Evolutionary conservation across 1,140 invertebrate genomes (phyloP).

Genomic region (Tachypleus tridentatus): DNA sequence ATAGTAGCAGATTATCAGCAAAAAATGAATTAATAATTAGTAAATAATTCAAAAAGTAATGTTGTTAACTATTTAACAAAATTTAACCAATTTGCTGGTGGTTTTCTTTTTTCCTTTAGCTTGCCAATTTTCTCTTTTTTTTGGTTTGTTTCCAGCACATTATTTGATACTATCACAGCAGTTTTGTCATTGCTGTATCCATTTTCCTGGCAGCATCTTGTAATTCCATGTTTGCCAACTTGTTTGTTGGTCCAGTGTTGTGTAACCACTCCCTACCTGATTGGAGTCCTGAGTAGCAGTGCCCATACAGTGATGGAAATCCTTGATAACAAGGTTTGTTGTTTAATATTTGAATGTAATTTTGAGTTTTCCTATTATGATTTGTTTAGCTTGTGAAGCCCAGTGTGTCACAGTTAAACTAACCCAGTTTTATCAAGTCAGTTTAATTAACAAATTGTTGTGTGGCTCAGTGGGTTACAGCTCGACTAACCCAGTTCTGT

Average conservation of each 20-base stretch:
- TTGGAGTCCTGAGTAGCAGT: conserved; percentile 46
- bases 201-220: conserved; percentile 65
- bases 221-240: conserved; percentile 57
- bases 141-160: conserved; percentile 41
- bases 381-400: too few species aligned
- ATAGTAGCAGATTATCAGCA: too few species aligned
- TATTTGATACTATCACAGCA: conserved; percentile 59
- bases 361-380: neutral
- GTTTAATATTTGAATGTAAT: conserved; percentile 24
- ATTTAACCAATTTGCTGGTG: too few species aligned
- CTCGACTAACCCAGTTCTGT: too few species aligned
- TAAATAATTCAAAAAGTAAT: too few species aligned
- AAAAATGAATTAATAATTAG: too few species aligned
- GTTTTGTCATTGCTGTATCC: conserved; percentile 61
- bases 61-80: too few species aligned
- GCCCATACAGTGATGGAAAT: conserved; percentile 29
- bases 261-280: conserved; percentile 58
- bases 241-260: conserved; percentile 54
- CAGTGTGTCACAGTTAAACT: too few species aligned
- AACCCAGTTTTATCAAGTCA: too few species aligned
- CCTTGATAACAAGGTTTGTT: conserved; percentile 32
- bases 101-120: too few species aligned
- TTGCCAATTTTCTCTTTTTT: conserved; percentile 4
- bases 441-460: too few species aligned
- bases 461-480: too few species aligned